Percentiles rank a stretch among this genome's conserved stretches.
Evolutionary conservation across 2,888 invertebrate species (phyloP).

Genomic region (Kuschelorhynchus macadamiae): DNA sequence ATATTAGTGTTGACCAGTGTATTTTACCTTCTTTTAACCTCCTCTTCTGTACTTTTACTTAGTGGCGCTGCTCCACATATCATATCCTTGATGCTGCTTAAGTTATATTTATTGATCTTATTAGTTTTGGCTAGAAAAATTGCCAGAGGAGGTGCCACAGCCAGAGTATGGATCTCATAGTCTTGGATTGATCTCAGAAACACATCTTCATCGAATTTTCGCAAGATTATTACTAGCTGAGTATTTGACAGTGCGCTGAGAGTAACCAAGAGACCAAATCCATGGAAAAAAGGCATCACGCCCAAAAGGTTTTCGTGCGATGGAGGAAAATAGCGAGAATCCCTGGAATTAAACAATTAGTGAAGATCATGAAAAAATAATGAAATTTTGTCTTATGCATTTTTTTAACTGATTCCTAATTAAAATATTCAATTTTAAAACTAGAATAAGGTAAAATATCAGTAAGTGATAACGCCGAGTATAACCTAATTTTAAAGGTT

Average conservation of each 20-base stretch:
- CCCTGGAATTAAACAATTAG: conserved; percentile 42
- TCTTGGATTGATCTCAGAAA: conserved; percentile 81
- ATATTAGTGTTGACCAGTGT: too few species aligned
- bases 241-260: conserved; percentile 53
- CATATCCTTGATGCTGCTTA: conserved; percentile 78
- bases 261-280: conserved; percentile 56
- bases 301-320: conserved; percentile 42
- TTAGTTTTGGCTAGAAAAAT: conserved; percentile 87
- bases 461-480: too few species aligned
- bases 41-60: conserved; percentile 76
- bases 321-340: conserved; percentile 39
- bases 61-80: conserved; percentile 87
- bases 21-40: conserved; percentile 68
- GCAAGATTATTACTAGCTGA: conserved; percentile 54
- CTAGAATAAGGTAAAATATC: too few species aligned
- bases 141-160: conserved; percentile 86
- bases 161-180: conserved; percentile 76
- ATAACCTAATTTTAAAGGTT: too few species aligned
- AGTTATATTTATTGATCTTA: conserved; percentile 81
- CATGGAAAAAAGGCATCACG: conserved; percentile 60
- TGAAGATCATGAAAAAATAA: too few species aligned
- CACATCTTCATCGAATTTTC: conserved; percentile 65
- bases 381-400: too few species aligned
- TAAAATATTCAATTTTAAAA: too few species aligned
- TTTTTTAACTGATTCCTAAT: too few species aligned